Conservation (phyloP, 2,797 vertebrate genomes). For the Glossophaga mutica region DNA sequence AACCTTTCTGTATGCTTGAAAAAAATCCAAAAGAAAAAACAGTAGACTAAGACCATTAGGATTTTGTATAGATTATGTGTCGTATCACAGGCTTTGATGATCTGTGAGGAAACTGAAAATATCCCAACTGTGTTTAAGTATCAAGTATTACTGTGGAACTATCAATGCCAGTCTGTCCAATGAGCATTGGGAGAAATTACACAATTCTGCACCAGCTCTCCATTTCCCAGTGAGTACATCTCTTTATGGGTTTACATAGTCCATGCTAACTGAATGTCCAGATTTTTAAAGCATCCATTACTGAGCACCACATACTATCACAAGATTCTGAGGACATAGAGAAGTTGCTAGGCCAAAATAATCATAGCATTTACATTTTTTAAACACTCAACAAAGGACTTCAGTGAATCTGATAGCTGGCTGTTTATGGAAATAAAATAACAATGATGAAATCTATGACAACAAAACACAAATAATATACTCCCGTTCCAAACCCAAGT, state of each 20-base stretch:
- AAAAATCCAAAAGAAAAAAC: constrained; percentile 9
- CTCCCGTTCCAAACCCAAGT: background rate
- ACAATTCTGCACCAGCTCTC: background rate
- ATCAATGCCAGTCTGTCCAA: background rate
- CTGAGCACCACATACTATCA: background rate
- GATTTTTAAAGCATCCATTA: background rate
- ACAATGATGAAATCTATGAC: background rate
- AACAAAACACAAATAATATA: background rate
- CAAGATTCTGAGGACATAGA: background rate
- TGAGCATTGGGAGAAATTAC: background rate
- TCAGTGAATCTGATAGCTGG: background rate
- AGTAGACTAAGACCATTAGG: background rate
- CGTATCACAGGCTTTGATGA: background rate
- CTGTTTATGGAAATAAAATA: constrained; percentile 18
- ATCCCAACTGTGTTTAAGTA: background rate
- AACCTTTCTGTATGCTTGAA: background rate
- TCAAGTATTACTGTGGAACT: background rate
- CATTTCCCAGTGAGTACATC: background rate
- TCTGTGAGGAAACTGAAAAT: background rate
- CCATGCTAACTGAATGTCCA: background rate
- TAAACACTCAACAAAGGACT: background rate
- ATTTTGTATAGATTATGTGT: background rate
- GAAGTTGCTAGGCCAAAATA: background rate
- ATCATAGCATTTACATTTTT: constrained; percentile 11
- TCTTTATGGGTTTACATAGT: background rate